These are phyloP conservation scores for Phenganax marumi DNA, from an alignment of 92 coral and sea anemone genomes.

Conservation along the genomic window DNA sequence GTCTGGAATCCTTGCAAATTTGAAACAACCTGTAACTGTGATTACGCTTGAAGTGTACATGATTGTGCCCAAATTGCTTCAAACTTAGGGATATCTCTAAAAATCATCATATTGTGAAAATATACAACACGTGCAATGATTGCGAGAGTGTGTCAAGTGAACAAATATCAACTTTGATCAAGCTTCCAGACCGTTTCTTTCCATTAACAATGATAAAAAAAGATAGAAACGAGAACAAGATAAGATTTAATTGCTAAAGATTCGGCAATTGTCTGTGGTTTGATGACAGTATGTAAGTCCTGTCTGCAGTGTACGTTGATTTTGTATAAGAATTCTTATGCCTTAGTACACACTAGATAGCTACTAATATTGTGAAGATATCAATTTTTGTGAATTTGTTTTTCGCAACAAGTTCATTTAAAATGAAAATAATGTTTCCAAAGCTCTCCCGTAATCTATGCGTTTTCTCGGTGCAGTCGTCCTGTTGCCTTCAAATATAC, in stretches of 20 bases:
- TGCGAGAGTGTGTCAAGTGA: too few species aligned
- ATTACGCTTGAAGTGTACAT: too few species aligned
- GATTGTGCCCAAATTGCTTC: too few species aligned
- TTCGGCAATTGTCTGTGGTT: not conserved
- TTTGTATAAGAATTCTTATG: conserved; percentile 4
- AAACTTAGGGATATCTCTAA: too few species aligned
- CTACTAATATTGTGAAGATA: not conserved
- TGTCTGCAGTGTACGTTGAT: conserved; percentile 11
- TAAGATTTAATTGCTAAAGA: not conserved
- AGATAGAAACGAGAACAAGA: not conserved
- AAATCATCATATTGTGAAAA: too few species aligned
- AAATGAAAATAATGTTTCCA: not conserved
- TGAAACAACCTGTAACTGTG: too few species aligned
- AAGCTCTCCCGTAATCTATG: too few species aligned
- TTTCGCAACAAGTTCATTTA: not conserved
- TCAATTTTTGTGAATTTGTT: conserved; percentile 12
- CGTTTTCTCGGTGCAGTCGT: too few species aligned
- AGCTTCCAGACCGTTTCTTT: not conserved
- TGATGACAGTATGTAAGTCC: not conserved
- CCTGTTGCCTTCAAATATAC: too few species aligned
- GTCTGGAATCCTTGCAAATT: too few species aligned
- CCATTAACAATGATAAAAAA: not conserved
- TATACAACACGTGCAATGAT: too few species aligned
- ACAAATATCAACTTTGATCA: too few species aligned
- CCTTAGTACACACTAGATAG: conserved; percentile 33